phyloP scores from a whole-genome alignment of 2,797 vertebrate species.

The Scleropages formosus region DNA sequence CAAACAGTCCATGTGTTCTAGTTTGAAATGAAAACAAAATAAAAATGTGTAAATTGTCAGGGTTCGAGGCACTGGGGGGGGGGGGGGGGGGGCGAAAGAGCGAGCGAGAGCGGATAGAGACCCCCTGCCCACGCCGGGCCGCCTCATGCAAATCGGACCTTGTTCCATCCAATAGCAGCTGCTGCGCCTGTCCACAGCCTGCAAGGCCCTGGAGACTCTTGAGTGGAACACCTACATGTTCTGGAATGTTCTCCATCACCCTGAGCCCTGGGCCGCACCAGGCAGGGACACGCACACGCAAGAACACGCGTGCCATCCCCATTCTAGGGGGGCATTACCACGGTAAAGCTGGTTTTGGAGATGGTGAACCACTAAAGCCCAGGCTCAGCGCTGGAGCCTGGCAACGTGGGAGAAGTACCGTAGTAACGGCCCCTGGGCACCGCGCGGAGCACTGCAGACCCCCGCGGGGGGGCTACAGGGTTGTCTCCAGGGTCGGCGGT shows the following conservation, averaged over 20 bases:
- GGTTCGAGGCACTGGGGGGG: slow-evolving; percentile 1
- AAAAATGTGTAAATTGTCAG: slow-evolving; percentile 38
- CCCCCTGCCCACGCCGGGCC: slow-evolving; percentile 34
- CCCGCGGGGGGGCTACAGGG: slow-evolving; percentile 5
- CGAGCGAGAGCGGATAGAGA: slow-evolving; percentile 35
- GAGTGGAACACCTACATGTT: not conserved
- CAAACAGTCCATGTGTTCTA: slow-evolving; percentile 21
- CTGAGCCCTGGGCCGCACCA: not conserved
- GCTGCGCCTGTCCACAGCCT: not conserved
- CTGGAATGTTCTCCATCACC: not conserved
- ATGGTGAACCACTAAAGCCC: not conserved
- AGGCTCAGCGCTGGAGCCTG: not conserved
- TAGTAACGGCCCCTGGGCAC: not conserved
- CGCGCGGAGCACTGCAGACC: not conserved
- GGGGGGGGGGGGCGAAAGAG: slow-evolving; percentile 7
- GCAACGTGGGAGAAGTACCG: not conserved
- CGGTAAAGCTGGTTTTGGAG: not conserved
- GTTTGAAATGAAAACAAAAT: slow-evolving; percentile 29
- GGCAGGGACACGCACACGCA: not conserved
- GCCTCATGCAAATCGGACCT: slow-evolving; percentile 48
- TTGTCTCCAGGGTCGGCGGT: slow-evolving; percentile 18
- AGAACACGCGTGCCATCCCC: slow-evolving; percentile 27
- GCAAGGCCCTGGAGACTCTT: too few species aligned
- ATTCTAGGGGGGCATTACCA: slow-evolving; percentile 15
- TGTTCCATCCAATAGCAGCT: slow-evolving; percentile 36